Conservation (phyloP, 1,140 invertebrate species). For the Scaptomyza pallida region DNA sequence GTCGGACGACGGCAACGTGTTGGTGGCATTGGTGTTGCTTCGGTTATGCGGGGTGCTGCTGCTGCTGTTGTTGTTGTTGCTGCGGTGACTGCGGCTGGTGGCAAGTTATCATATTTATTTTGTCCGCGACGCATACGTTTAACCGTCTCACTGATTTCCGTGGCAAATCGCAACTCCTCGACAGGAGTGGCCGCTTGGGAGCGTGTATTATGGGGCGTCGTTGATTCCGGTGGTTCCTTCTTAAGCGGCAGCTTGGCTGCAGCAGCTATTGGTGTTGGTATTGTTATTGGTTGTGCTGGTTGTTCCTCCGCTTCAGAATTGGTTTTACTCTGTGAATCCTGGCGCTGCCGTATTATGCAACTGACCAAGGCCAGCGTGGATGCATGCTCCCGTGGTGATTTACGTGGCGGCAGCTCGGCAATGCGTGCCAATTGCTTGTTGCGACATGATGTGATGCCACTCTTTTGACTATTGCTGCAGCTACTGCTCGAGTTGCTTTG, state of each 20-base stretch:
- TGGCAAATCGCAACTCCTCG: slow-evolving; percentile 77
- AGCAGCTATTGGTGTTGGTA: neutral
- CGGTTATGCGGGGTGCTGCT: too few relatives aligned
- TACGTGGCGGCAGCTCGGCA: slow-evolving; percentile 88
- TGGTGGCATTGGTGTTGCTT: slow-evolving; percentile 5
- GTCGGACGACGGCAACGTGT: slow-evolving; percentile 46
- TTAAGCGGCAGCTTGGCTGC: slow-evolving; percentile 41
- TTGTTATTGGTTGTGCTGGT: neutral
- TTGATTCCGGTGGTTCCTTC: slow-evolving; percentile 35
- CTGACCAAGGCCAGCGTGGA: slow-evolving; percentile 92
- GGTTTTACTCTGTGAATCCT: slow-evolving; percentile 80
- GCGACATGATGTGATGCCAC: slow-evolving; percentile 58
- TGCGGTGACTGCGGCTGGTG: neutral
- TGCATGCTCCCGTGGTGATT: slow-evolving; percentile 93
- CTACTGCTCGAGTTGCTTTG: slow-evolving; percentile 57
- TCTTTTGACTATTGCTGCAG: slow-evolving; percentile 64
- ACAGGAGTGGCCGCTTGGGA: slow-evolving; percentile 73
- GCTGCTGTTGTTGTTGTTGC: neutral
- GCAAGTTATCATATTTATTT: slow-evolving; percentile 75
- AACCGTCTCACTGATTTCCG: slow-evolving; percentile 78
- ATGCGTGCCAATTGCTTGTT: slow-evolving; percentile 80
- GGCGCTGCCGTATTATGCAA: slow-evolving; percentile 86
- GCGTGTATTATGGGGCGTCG: slow-evolving; percentile 58
- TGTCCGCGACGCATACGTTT: slow-evolving; percentile 77
- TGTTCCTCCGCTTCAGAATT: slow-evolving; percentile 77